Base-by-base conservation (phyloP, 2,888 invertebrate species). In the Hyposoter dolosus region DNA sequence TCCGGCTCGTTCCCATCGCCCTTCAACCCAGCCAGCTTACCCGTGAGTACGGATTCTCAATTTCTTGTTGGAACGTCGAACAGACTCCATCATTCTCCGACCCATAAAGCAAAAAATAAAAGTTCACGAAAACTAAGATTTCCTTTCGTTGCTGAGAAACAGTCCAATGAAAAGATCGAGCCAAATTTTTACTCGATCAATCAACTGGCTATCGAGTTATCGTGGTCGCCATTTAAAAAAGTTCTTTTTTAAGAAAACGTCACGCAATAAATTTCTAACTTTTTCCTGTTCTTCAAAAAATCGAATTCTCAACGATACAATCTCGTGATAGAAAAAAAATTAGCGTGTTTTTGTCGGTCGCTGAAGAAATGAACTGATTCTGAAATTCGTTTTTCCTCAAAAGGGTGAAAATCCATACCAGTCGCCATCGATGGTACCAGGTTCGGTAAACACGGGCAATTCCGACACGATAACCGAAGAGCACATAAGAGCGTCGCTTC, bases 401-500 rank as follows among this genome's bases (percentile, higher is more conserved):
- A 66, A 87, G 83, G 23, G 77, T 15, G 83, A 83, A 9, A 85
- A 82, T 78, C 78, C 81, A 15, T 86, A 82, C 74, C 53, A 92
- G 87, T 91, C 92, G 17, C 90, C 93, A 50, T 90, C 92, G 63
- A 86, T 89, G 84, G 87, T 92, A 66, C 90, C 93, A n/a, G 90
- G 92, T 23, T 94, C 94, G 77, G 94, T 95, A 90, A 93, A 94
- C 23, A 95, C 95, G 78, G 95, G 96, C 82, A 95, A 94, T 47
- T 94, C 95, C 23, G 97, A 98, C 28, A 98, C 98, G n/a, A 98
- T 99, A 83, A 97, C 98, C 71, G 98, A 99, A 91, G 98, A 99
- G 93, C 99, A 99, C 93, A 98, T 99, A 87, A 96, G 98, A 92
- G 98, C 98, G 40, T 99, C 99, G 0, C 95, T 99, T 32, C 94